Base-by-base conservation (phyloP, 2,797 vertebrate genomes). In the Scomberomorus guttatus region DNA sequence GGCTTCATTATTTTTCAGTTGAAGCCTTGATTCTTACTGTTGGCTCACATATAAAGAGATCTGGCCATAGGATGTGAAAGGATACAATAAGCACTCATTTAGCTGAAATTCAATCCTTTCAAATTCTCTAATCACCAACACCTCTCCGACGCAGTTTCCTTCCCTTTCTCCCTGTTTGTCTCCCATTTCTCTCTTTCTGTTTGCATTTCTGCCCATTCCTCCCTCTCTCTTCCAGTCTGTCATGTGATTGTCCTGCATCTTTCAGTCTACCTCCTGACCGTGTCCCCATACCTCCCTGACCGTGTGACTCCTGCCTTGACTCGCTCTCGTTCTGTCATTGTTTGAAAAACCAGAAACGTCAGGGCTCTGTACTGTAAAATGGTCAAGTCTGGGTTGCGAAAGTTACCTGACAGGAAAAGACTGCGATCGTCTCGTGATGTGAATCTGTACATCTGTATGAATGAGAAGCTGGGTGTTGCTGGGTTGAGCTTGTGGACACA, bases 21-120 rank as follows among this genome's bases (percentile, higher is more conserved):
- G 17, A 54, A 77, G 56, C 74, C 80, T 87, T 73, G 75, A 58
- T 81, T 88, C 67, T 60, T 18, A n/a, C 73, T 82, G 72, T 67
- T 86, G 63, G 29, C 61, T 71, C 42, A 29, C 44, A 15, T 58
- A 13, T 48, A 20, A 27, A 42, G 3, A 56, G 3, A 6, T 15
- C 6, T 9, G 18, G 22, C 20, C 37, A n/a, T 1, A 44, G 8
- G 8, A 52, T 62, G 58, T 51, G 6, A 65, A 66, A 61, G n/a
- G 34, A 60, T 3, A 24, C 15, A 58, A 51, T 27, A 13, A 48
- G 39, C 3, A 11, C 22, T 17, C 3, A 39, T 42, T 24, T 3
- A 67, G 11, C 11, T 24, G 5, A 52, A 46, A 24, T 59, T 72
- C 5, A 6, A 32, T 32, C 29, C 29, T 32, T 65, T 62, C 12